Conservation (phyloP, 2,113 vertebrate genomes). For the Ciconia maguari region DNA sequence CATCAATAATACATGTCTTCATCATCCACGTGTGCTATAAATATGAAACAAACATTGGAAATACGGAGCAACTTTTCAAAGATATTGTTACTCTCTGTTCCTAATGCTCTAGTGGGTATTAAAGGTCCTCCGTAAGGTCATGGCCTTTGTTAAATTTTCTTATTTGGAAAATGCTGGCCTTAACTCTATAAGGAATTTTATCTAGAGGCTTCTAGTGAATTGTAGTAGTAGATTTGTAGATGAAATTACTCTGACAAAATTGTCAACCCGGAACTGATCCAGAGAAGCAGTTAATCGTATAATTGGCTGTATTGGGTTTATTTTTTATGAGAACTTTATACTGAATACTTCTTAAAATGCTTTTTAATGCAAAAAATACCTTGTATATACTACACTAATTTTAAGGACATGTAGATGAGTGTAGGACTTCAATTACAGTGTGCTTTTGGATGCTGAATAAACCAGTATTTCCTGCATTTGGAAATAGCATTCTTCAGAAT, state of each 20-base stretch:
- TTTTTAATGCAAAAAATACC: background rate
- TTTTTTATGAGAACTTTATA: background rate
- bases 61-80: background rate
- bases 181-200: background rate
- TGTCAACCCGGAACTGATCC: background rate
- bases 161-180: background rate
- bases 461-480: background rate
- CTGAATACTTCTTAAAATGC: background rate
- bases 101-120: background rate
- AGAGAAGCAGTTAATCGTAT: background rate
- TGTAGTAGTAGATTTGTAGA: background rate
- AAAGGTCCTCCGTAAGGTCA: background rate
- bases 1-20: background rate
- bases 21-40: background rate
- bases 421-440: background rate
- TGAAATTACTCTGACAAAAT: background rate
- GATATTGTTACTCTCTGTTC: background rate
- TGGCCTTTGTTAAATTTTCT: background rate
- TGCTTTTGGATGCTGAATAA: background rate
- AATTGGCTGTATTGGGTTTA: background rate
- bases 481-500: background rate
- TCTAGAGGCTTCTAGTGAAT: background rate
- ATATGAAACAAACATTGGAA: background rate
- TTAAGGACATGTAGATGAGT: background rate
- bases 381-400: background rate